Evolutionary conservation across 2,113 vertebrate genomes (phyloP), one percentile per base, ranked within the genome.

Genomic region (Microcebus jonahi): DNA sequence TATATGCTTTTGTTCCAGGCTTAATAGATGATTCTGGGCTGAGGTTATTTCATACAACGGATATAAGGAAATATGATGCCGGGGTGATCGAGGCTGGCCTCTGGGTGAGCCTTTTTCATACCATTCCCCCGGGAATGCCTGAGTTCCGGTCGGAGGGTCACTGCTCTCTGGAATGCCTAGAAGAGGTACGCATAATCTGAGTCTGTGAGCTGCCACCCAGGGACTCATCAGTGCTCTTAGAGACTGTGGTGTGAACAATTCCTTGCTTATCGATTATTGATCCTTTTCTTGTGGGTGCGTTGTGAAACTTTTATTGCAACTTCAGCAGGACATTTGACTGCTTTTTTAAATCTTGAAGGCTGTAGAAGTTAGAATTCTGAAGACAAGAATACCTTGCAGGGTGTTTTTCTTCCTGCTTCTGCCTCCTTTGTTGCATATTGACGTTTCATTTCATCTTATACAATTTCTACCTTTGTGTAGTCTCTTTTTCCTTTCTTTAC

Each of bases 101-200:
- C 89, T 99, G 99, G 99, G 99, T 99, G 88, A 99, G 99, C 89
- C 99, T 99, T 27, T 99, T 99, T 98, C 99, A 99, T 91, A 99
- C 99, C 97, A 98, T 99, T 90, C 99, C 99, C 91, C 99, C 99
- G 0, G 99, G 99, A 84, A 99, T 99, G 98, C 98, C 99, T n/a
- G 98, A 99, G 87, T 99, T 99, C 95, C 97, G 98, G 87, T 99
- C 99, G 15, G 99, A 99, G 96, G 99, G 99, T 87, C 99, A 99
- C 97, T 99, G 99, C 97, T 99, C 99, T 0, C 97, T 98, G 98
- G 99, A 99, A 97, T 99, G 99, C 97, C 98, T 99, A 29, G 97
- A 99, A 96, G 99, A 99, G 99, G 99, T 99, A 98, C 27, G 98
- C 63, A 1, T 71, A 12, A 5, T 21, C 59, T 59, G 10, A 79